These are phyloP conservation scores for Latheticus oryzae DNA, from an alignment of 2,888 invertebrate species.

Conservation along the genomic window DNA sequence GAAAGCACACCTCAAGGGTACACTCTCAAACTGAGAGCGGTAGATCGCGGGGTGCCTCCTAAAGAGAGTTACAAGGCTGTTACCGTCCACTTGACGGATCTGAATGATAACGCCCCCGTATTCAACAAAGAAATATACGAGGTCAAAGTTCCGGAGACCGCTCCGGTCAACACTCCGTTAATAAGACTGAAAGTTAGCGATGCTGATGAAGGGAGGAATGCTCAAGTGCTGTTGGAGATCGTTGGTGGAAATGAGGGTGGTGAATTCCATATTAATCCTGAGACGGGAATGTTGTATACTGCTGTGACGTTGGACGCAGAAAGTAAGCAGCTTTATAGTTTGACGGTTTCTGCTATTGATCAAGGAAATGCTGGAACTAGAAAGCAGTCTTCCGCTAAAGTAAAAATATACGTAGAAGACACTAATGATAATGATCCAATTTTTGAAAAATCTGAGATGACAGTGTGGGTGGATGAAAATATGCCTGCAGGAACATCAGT, in stretches of 20 bases:
- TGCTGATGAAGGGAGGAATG: slow-evolving; percentile 82
- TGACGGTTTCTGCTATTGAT: slow-evolving; percentile 91
- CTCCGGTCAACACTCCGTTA: slow-evolving; percentile 89
- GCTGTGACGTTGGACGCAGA: slow-evolving; percentile 87
- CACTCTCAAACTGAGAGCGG: slow-evolving; percentile 87
- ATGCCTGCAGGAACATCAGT: slow-evolving; percentile 87
- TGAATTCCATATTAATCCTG: slow-evolving; percentile 87
- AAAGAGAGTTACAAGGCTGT: slow-evolving; percentile 83
- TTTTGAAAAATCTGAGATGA: slow-evolving; percentile 79
- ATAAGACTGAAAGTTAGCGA: slow-evolving; percentile 89
- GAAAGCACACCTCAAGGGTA: slow-evolving; percentile 84
- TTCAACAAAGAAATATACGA: slow-evolving; percentile 90
- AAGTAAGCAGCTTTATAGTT: slow-evolving; percentile 82
- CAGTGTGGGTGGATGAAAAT: slow-evolving; percentile 87
- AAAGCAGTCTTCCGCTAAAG: slow-evolving; percentile 90
- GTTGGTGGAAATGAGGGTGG: slow-evolving; percentile 92
- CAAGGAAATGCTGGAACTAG: slow-evolving; percentile 85
- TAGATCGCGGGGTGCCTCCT: slow-evolving; percentile 85
- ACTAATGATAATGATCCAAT: slow-evolving; percentile 95
- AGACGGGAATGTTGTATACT: slow-evolving; percentile 90
- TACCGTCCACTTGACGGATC: slow-evolving; percentile 82
- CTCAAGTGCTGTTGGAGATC: slow-evolving; percentile 87
- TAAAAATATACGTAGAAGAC: slow-evolving; percentile 88
- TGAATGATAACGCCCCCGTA: slow-evolving; percentile 88
- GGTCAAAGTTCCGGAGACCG: slow-evolving; percentile 87